Conservation (phyloP, 2,888 invertebrate species). For the Drepana falcataria region DNA sequence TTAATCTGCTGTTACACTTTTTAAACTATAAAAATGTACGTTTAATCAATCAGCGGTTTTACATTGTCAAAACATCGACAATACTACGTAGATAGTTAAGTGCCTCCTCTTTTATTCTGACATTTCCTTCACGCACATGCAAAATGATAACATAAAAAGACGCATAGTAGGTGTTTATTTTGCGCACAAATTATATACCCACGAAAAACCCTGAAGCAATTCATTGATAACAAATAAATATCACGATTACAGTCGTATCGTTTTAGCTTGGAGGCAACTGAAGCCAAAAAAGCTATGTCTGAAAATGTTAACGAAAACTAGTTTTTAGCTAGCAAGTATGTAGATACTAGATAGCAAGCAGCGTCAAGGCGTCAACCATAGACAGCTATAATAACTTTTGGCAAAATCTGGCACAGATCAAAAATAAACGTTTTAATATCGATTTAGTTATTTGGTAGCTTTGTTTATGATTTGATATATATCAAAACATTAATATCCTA, state of each 20-base stretch:
- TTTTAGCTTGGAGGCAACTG: too few relatives aligned
- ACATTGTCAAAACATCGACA: slow-evolving; percentile 58
- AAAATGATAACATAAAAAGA: slow-evolving; percentile 56
- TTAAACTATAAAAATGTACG: slow-evolving; percentile 18
- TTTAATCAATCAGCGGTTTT: slow-evolving; percentile 29
- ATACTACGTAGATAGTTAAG: slow-evolving; percentile 24
- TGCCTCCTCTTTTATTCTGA: slow-evolving; percentile 47
- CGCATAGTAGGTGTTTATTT: slow-evolving; percentile 40
- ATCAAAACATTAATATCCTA: too few relatives aligned
- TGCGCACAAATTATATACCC: slow-evolving; percentile 20
- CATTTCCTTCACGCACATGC: slow-evolving; percentile 71
- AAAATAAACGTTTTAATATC: too few relatives aligned
- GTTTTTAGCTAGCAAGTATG: too few relatives aligned
- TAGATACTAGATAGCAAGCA: too few relatives aligned
- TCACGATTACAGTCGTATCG: slow-evolving; percentile 14
- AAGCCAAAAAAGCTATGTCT: too few relatives aligned
- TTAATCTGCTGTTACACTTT: slow-evolving; percentile 28
- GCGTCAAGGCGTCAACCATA: slow-evolving; percentile 71
- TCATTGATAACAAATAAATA: slow-evolving; percentile 30
- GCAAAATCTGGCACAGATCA: slow-evolving; percentile 18
- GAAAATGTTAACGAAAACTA: too few relatives aligned
- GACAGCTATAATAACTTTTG: slow-evolving; percentile 40
- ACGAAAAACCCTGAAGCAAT: slow-evolving; percentile 26
- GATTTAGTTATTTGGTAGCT: too few relatives aligned
- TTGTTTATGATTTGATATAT: too few relatives aligned